Conservation (phyloP, 2,888 invertebrate species). For the Rhamnusium bicolor region DNA sequence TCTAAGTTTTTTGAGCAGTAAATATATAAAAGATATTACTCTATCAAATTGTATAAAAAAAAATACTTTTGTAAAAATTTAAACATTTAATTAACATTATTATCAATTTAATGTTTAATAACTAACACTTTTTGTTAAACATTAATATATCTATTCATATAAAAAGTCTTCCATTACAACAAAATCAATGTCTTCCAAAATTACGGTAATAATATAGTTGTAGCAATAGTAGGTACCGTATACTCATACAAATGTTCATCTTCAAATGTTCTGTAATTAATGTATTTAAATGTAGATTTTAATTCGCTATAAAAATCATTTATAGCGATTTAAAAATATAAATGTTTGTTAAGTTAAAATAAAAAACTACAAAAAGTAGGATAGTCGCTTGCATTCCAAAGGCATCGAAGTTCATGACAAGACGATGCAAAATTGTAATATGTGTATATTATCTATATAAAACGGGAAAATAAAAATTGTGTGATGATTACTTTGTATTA, state of each 20-base stretch:
- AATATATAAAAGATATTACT: background rate
- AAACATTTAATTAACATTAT: background rate
- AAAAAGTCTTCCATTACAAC: slow-evolving; percentile 45
- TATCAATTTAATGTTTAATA: background rate
- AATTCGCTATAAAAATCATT: slow-evolving; percentile 7
- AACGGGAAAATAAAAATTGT: slow-evolving; percentile 35
- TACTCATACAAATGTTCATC: slow-evolving; percentile 17
- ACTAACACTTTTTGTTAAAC: background rate
- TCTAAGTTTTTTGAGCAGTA: slow-evolving; percentile 2
- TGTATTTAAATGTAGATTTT: slow-evolving; percentile 33
- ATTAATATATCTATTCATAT: slow-evolving; percentile 3
- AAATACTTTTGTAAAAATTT: slow-evolving; percentile 6
- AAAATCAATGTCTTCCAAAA: slow-evolving; percentile 16
- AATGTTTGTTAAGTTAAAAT: slow-evolving; percentile 20
- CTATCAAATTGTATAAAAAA: background rate
- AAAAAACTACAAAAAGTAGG: slow-evolving; percentile 19
- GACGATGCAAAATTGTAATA: slow-evolving; percentile 44
- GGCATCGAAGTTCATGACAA: slow-evolving; percentile 38
- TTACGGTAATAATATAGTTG: slow-evolving; percentile 2
- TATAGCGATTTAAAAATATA: slow-evolving; percentile 21
- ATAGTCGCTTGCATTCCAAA: slow-evolving; percentile 39
- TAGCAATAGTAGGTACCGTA: slow-evolving; percentile 6
- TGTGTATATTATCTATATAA: slow-evolving; percentile 47
- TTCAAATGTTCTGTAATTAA: slow-evolving; percentile 33
- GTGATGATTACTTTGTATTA: slow-evolving; percentile 15